Percentiles rank a stretch among this genome's conserved stretches.
Conservation (phyloP, 2,797 vertebrate genomes). For the Glossophaga mutica region DNA sequence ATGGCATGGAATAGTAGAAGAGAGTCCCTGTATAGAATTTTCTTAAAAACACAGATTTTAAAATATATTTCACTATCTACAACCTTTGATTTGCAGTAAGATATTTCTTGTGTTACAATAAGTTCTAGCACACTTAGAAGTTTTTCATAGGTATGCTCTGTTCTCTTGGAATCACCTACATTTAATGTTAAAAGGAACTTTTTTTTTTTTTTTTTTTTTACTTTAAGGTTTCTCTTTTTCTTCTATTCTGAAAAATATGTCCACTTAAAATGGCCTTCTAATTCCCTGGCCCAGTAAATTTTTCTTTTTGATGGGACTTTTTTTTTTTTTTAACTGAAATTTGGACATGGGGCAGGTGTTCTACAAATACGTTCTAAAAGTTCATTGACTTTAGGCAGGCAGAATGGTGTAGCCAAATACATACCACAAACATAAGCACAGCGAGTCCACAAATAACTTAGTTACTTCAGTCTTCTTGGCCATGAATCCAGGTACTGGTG, state of each 20-base stretch:
- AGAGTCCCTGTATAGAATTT: background rate
- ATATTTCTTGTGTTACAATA: background rate
- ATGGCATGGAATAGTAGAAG: background rate
- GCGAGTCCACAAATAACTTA: slow-evolving; percentile 24
- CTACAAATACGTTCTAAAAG: background rate
- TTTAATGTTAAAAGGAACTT: background rate
- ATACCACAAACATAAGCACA: background rate
- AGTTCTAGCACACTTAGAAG: background rate
- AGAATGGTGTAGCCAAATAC: background rate
- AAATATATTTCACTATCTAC: background rate
- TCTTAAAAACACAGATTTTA: background rate
- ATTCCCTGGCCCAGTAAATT: background rate
- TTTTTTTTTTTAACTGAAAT: background rate
- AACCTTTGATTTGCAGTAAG: background rate
- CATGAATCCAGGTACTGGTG: background rate
- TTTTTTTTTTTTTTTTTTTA: background rate
- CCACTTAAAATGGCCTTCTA: background rate
- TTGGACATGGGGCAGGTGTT: background rate
- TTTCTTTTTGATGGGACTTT: background rate
- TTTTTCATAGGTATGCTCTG: background rate
- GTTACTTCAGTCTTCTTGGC: background rate
- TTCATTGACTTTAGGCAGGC: background rate
- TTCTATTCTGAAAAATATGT: background rate
- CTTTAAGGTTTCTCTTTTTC: background rate
- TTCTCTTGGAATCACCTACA: background rate